These are phyloP conservation scores for Synergus umbraculus DNA, from an alignment of 2,888 invertebrate genomes.

Conservation along the genomic window DNA sequence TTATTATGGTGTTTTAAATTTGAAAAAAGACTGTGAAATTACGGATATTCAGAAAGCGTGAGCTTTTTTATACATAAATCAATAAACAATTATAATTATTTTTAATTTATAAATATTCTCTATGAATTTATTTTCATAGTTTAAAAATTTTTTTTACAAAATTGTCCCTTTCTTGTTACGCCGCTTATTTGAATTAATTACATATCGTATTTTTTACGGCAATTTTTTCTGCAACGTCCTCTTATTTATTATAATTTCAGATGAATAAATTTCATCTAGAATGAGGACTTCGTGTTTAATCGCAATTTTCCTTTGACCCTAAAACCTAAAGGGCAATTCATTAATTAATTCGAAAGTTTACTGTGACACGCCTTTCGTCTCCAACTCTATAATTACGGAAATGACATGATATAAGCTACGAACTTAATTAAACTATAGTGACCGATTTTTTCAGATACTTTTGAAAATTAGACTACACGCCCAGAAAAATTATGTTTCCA, in stretches of 20 bases:
- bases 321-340: constrained; percentile 39
- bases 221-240: not conserved
- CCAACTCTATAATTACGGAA: constrained; percentile 21
- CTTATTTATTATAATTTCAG: not conserved
- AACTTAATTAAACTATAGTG: constrained; percentile 23
- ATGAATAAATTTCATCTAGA: not conserved
- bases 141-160: not conserved
- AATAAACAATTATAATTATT: not conserved
- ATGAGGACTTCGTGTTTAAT: constrained; percentile 9
- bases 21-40: constrained; percentile 83
- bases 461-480: constrained; percentile 14
- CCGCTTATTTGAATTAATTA: not conserved
- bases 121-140: not conserved
- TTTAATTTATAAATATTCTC: not conserved
- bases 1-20: constrained; percentile 87
- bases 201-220: not conserved
- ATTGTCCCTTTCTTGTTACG: not conserved
- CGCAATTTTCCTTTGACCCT: constrained; percentile 20
- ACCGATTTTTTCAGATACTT: constrained; percentile 20
- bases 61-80: constrained; percentile 37
- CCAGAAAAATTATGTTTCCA: not conserved
- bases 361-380: constrained; percentile 47
- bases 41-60: constrained; percentile 86
- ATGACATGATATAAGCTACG: constrained; percentile 2
- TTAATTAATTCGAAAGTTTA: constrained; percentile 49